A percentile compares a stretch with the other conserved stretches of the same genome.
Evolutionary conservation across 2,888 invertebrate genomes (phyloP).

Genomic region (Odontocolon sp.): DNA sequence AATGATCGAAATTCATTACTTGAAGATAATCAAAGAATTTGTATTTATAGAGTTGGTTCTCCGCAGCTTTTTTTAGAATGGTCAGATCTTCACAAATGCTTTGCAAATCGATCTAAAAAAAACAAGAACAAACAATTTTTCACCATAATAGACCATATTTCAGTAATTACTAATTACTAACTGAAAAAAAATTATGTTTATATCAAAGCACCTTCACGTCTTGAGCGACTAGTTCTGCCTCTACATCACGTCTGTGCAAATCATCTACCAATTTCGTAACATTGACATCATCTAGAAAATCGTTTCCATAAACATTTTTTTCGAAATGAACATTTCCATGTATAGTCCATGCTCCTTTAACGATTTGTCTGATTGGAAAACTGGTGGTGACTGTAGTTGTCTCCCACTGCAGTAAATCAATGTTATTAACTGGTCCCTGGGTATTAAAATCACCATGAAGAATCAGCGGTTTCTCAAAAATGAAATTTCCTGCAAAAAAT

Average conservation of each 20-base stretch:
- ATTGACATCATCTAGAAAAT: conserved; percentile 75
- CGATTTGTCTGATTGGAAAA: conserved; percentile 73
- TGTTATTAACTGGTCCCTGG: conserved; percentile 64
- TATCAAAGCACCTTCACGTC: conserved; percentile 51
- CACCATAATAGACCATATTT: no score
- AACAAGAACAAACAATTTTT: background rate
- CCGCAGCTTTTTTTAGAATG: conserved; percentile 61
- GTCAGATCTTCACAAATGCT: conserved; percentile 63
- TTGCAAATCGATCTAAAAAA: conserved; percentile 57
- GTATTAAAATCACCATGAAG: conserved; percentile 61
- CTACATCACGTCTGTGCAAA: conserved; percentile 62
- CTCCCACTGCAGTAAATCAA: conserved; percentile 67
- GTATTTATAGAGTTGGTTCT: conserved; percentile 81
- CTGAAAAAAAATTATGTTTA: background rate
- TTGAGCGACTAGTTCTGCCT: conserved; percentile 34
- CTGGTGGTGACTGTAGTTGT: conserved; percentile 59
- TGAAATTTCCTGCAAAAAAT: conserved; percentile 65
- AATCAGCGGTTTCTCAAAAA: conserved; percentile 64
- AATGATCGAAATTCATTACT: conserved; percentile 69
- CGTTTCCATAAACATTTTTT: conserved; percentile 75
- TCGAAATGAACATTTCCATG: conserved; percentile 77
- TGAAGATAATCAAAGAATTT: conserved; percentile 81
- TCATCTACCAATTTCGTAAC: conserved; percentile 71
- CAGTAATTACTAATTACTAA: background rate
- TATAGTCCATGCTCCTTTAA: conserved; percentile 82